A percentile compares a stretch with the other conserved stretches of the same genome.
Evolutionary conservation across 1,140 invertebrate genomes (phyloP).

Genomic region (Ericerus pela): DNA sequence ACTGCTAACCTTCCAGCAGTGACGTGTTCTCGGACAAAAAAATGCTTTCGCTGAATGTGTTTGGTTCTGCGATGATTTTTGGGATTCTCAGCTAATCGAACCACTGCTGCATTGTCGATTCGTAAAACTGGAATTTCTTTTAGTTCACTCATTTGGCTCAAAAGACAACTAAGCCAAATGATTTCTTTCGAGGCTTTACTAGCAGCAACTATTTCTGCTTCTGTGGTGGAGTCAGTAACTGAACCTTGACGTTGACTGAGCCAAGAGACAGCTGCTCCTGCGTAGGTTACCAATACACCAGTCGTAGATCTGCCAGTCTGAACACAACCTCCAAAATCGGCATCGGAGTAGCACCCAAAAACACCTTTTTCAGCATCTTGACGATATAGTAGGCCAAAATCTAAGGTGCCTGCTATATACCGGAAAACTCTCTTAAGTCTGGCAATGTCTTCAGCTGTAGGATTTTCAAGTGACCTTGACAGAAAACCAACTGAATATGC

Average conservation of each 20-base stretch:
- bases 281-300: slow-evolving; percentile 21
- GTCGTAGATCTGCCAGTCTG: slow-evolving; percentile 24
- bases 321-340: slow-evolving; percentile 19
- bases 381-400: slow-evolving; percentile 13
- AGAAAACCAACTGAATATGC: slow-evolving; percentile 26
- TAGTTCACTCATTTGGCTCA: no score
- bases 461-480: slow-evolving; percentile 21
- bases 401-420: slow-evolving; percentile 24
- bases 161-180: no score
- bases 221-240: slow-evolving; percentile 22
- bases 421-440: slow-evolving; percentile 25
- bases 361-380: no score
- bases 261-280: slow-evolving; percentile 20
- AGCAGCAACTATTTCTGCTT: slow-evolving; percentile 25
- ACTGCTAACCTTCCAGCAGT: no score
- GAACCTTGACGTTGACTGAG: slow-evolving; percentile 20
- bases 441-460: slow-evolving; percentile 20
- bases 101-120: no score
- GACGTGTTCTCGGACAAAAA: no score
- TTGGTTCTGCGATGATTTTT: no score
- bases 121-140: no score
- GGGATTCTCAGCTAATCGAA: no score
- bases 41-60: no score
- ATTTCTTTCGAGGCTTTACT: no score
- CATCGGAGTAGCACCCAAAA: no score